Evolutionary conservation across 2,888 invertebrate genomes (phyloP), one percentile per base, ranked within the genome.

Genomic region (Meandrusa payeni): DNA sequence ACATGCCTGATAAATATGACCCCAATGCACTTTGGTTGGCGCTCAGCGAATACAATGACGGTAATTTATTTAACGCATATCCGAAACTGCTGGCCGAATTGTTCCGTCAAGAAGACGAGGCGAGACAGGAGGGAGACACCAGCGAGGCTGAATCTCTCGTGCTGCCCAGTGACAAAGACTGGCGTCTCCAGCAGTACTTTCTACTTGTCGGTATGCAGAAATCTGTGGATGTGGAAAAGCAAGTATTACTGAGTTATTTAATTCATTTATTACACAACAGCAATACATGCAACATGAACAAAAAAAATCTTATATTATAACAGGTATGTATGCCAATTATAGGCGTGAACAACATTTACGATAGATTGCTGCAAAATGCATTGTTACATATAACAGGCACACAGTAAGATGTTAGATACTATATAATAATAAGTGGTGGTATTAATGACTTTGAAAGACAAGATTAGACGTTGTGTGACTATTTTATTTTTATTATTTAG

Each of bases 111-210:
- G 80, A 82, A 29, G 81, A 82, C 23, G 83, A 83, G 9, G 81
- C 83, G 1, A 66, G 81, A 33, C 72, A 76, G 42, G 78, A 76
- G 11, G 76, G 81, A 0, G 82, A 87, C 50, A 78, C 71, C 6
- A 76, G 67, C 19, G 89, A 89, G 49, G 76, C 87, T 5, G 90
- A 90, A 48, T 86, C 87, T 26, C 80, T 93, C 44, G 85, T 92
- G 22, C 77, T 93, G 23, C 93, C 93, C 5, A 93, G 93, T 58
- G 92, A 93, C 59, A 90, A 88, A 52, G 90, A 90, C 20, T 94
- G 92, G 90, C 81, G 92, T 45, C 86, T 91, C 24, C 90, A 90
- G 51, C 91, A 93, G 63, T 94, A 94, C 64, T 92, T 92, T 64
- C 81, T 86, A 46, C 77, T 93, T 49, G 92, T 94, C 7, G 90